phyloP scores from a whole-genome alignment of 1,140 invertebrate genomes.

The Aricia agestis region DNA sequence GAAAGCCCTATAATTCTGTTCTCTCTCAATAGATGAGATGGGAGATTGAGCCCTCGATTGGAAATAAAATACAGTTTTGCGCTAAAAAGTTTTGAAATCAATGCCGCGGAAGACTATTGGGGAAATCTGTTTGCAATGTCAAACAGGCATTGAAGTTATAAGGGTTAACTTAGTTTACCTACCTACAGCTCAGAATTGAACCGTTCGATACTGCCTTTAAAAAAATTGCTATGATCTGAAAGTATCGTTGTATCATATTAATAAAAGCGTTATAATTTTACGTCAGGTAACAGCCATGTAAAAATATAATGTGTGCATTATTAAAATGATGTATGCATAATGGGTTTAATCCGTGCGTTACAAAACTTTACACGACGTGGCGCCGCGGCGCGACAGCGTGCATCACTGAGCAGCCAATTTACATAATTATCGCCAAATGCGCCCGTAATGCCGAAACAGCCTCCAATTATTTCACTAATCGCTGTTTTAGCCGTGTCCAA shows the following conservation, averaged over 20 bases:
- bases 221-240: neutral
- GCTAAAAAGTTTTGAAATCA: neutral
- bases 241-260: too few species aligned
- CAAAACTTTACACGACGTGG: conserved; percentile 31
- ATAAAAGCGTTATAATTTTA: neutral
- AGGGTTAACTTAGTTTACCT: neutral
- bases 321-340: conserved; percentile 10
- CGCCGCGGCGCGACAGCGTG: conserved; percentile 23
- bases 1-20: neutral
- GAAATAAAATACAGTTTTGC: neutral
- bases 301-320: neutral
- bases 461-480: conserved; percentile 48
- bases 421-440: conserved; percentile 58
- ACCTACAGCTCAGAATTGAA: neutral
- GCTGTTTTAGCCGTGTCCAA: conserved; percentile 44
- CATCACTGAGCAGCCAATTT: conserved; percentile 49
- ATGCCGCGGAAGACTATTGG: neutral
- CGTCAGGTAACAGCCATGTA: neutral
- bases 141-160: neutral
- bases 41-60: neutral
- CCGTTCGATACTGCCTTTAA: neutral
- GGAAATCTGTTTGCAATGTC: neutral
- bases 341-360: conserved; percentile 30
- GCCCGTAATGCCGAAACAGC: conserved; percentile 31
- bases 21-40: conserved; percentile 1